phyloP scores from a whole-genome alignment of 2,888 invertebrate genomes.

The Acrocyrtus sp. region DNA sequence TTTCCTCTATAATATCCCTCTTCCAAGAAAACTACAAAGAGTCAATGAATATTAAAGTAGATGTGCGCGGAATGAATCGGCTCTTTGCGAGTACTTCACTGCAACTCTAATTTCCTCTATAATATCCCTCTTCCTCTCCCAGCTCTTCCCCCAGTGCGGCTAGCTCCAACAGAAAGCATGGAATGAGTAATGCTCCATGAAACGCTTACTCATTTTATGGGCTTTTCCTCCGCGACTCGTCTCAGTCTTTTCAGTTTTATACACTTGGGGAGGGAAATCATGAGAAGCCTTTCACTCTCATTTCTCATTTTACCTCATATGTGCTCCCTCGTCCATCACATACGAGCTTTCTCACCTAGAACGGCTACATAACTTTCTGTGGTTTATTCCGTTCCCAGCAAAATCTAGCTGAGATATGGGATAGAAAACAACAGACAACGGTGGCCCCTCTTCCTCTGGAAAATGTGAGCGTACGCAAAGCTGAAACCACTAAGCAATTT shows the following conservation, averaged over 20 bases:
- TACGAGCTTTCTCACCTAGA: neutral
- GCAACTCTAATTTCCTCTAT: too few relatives aligned
- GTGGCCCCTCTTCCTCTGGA: neutral
- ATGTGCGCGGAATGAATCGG: too few relatives aligned
- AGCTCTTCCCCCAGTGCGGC: too few relatives aligned
- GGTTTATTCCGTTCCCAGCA: too few relatives aligned
- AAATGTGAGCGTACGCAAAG: too few relatives aligned
- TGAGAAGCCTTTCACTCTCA: neutral
- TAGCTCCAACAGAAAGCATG: slow-evolving; percentile 32
- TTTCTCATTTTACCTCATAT: neutral
- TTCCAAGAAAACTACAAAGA: too few relatives aligned
- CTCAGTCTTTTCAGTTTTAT: neutral
- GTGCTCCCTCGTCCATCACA: neutral
- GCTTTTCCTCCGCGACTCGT: neutral
- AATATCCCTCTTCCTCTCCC: too few relatives aligned
- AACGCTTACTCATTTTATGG: slow-evolving; percentile 30
- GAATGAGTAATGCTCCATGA: slow-evolving; percentile 41
- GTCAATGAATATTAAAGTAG: too few relatives aligned
- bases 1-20: too few relatives aligned
- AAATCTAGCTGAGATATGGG: too few relatives aligned
- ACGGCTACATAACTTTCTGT: neutral
- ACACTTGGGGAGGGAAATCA: neutral
- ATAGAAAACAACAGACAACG: too few relatives aligned
- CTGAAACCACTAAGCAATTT: neutral
- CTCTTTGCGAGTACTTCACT: too few relatives aligned